Evolutionary conservation across 1,140 invertebrate genomes (phyloP).

Genomic region (Diachasma alloeum): DNA sequence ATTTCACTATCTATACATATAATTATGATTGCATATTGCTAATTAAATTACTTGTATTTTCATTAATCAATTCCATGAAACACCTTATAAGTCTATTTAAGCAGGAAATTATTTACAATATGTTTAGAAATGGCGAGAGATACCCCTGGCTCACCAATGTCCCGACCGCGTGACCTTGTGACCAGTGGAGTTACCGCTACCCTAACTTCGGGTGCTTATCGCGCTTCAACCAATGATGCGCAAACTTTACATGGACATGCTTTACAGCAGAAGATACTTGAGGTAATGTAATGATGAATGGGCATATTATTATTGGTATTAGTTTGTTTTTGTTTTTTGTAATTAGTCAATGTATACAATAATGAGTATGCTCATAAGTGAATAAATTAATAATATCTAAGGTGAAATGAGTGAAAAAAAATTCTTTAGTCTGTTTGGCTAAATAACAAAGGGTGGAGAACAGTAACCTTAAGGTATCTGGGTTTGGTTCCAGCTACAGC

Average conservation of each 20-base stretch:
- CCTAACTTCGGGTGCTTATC: slow-evolving; percentile 58
- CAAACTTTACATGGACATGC: slow-evolving; percentile 57
- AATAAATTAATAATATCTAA: too few species aligned
- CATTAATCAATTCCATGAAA: background rate
- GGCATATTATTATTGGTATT: background rate
- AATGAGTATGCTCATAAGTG: too few species aligned
- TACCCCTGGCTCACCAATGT: slow-evolving; percentile 67
- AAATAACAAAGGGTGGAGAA: slow-evolving; percentile 24
- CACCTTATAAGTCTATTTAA: slow-evolving; percentile 5
- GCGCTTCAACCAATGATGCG: slow-evolving; percentile 42
- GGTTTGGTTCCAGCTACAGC: slow-evolving; percentile 79
- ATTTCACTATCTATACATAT: background rate
- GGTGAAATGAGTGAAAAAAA: too few species aligned
- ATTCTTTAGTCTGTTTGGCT: too few species aligned
- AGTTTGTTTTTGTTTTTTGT: too few species aligned
- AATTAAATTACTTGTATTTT: background rate
- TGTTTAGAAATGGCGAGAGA: slow-evolving; percentile 69
- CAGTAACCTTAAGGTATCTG: slow-evolving; percentile 62
- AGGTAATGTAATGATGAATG: slow-evolving; percentile 55
- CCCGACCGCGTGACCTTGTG: slow-evolving; percentile 60
- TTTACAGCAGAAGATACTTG: slow-evolving; percentile 69
- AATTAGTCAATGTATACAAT: too few species aligned
- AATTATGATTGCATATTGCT: background rate
- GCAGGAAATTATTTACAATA: slow-evolving; percentile 40
- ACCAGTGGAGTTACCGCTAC: slow-evolving; percentile 45